Evolutionary conservation across 2,888 invertebrate genomes (phyloP).

Genomic region (Stictocephala bisonia): DNA sequence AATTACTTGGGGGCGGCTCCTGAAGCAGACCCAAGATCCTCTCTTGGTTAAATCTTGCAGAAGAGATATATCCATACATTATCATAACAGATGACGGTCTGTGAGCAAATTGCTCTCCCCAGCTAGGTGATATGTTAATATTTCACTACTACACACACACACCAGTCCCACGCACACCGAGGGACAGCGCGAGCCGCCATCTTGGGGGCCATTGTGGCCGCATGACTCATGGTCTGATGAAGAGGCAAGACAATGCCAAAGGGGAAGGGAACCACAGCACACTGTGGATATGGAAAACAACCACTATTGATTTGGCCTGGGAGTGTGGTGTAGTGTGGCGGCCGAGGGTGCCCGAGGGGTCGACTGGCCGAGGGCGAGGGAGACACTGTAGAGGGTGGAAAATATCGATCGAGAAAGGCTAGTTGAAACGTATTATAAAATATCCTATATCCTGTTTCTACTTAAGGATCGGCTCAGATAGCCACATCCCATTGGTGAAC

Average conservation of each 20-base stretch:
- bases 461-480: no score
- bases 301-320: constrained; percentile 36
- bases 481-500: no score
- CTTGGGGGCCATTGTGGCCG: constrained; percentile 44
- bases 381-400: no score
- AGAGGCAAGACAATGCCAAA: constrained; percentile 44
- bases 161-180: neutral
- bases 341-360: neutral
- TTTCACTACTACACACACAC: neutral
- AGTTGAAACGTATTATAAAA: no score
- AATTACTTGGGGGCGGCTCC: no score
- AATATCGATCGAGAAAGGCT: no score
- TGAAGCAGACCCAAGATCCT: no score
- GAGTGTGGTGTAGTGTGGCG: constrained; percentile 6
- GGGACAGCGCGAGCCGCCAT: constrained; percentile 39
- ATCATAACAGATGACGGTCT: neutral
- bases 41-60: neutral
- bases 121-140: constrained; percentile 17
- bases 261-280: constrained; percentile 32
- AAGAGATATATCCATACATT: constrained; percentile 5
- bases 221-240: constrained; percentile 34
- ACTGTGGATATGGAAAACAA: constrained; percentile 44
- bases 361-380: no score
- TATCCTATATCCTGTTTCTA: no score
- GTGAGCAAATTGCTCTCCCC: constrained; percentile 1